Base-by-base conservation (phyloP, 2,113 vertebrate species). In the Hippoglossus stenolepis region DNA sequence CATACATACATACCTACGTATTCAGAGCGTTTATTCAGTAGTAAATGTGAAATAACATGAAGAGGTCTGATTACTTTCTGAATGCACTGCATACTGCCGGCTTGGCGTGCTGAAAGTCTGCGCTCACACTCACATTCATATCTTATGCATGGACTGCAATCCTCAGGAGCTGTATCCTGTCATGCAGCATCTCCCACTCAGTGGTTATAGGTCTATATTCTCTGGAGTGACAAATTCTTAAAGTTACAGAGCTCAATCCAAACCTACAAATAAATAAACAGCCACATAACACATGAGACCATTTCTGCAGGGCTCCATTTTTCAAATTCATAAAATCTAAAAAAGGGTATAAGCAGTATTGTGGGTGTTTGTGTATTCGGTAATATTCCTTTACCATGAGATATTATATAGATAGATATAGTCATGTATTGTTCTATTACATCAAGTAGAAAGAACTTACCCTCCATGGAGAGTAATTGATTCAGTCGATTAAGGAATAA, bases 71-170 rank as follows among this genome's bases (percentile, higher is more conserved):
- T 17, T 17, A 5, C 15, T n/a, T 14, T 53, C 51, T 24, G 54
- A 14, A 57, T 23, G n/a, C 54, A 0, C 54, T 13, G n/a, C 14
- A 59, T 78, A 70, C 71, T 85, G 51, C 18, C 20, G 21, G 20
- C 51, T 2, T 53, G 18, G 1, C 51, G 5, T 53, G 51, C 51
- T 21, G 51, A 53, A 53, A 53, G 51, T 2, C 51, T 10, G 51
- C 20, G 20, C 51, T 53, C 51, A 53, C 51, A n/a, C 20, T 53
- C 20, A n/a, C 51, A 53, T 79, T 85, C 76, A 73, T 84, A 72
- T 84, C 58, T 82, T 79, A 76, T 89, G 85, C 85, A 81, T 81
- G 80, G 72, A 65, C 18, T 10, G 20, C 18, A n/a, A 54, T 54
- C 13, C 69, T 69, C 61, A 24, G 54, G 63, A 64, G 58, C 58